These are phyloP conservation scores for Eriocheir sinensis DNA, from an alignment of 1,140 invertebrate genomes.

Conservation along the genomic window DNA sequence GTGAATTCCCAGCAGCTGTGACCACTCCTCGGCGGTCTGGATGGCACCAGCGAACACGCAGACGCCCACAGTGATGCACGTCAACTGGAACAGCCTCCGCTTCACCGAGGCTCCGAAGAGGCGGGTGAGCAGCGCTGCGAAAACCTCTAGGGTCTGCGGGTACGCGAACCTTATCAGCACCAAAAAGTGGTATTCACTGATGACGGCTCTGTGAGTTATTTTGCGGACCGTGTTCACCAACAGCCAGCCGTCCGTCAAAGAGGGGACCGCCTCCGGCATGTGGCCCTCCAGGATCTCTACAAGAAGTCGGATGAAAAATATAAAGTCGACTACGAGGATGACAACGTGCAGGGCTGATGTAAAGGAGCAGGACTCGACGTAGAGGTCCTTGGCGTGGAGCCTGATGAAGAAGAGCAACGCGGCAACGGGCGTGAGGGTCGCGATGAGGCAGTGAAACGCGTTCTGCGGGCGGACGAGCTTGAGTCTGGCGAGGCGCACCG, in stretches of 20 bases:
- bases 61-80: not conserved
- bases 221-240: not conserved
- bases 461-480: not conserved
- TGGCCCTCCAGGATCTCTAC: not conserved
- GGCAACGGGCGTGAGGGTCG: not conserved
- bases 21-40: conserved; percentile 52
- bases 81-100: not conserved
- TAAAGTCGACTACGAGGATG: not conserved
- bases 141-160: not conserved
- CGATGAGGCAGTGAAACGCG: not conserved
- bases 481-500: not conserved
- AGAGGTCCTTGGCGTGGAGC: not conserved
- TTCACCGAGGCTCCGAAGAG: not conserved
- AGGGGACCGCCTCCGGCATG: not conserved
- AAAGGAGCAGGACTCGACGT: not conserved
- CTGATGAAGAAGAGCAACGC: not conserved
- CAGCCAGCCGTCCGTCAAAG: not conserved
- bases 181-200: not conserved
- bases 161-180: conserved; percentile 14
- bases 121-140: not conserved
- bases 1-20: not conserved
- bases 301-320: not conserved
- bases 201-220: not conserved
- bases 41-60: not conserved
- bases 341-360: not conserved